Conservation (phyloP, 2,113 vertebrate genomes). For the Rafetus swinhoei region DNA sequence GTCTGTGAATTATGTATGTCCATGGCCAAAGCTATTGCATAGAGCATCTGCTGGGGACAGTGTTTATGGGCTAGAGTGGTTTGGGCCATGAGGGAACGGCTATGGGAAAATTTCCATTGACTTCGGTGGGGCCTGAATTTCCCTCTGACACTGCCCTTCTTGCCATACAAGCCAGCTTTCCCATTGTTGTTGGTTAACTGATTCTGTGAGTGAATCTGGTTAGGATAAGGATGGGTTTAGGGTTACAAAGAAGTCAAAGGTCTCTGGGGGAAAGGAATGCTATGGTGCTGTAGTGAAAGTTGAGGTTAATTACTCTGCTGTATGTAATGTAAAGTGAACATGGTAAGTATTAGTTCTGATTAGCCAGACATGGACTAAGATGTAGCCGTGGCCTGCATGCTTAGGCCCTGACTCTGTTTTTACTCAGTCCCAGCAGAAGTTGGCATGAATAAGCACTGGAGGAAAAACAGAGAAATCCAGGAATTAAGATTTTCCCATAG, state of each 20-base stretch:
- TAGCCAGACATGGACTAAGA: not conserved
- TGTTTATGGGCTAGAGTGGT: too few species aligned
- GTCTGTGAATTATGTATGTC: not conserved
- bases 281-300: not conserved
- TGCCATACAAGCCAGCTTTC: not conserved
- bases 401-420: slow-evolving; percentile 20
- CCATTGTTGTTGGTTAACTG: not conserved
- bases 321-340: not conserved
- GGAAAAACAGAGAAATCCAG: slow-evolving; percentile 42
- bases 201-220: not conserved
- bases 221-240: not conserved
- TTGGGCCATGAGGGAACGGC: not conserved
- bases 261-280: not conserved
- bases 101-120: not conserved
- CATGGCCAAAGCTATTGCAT: not conserved
- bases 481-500: slow-evolving; percentile 28
- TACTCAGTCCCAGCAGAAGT: not conserved
- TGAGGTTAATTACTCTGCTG: not conserved
- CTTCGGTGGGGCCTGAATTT: not conserved
- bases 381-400: not conserved
- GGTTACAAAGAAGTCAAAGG: not conserved
- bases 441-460: slow-evolving; percentile 24
- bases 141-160: not conserved
- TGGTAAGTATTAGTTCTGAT: not conserved
- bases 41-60: not conserved